These are phyloP conservation scores for Ecliptopera silaceata DNA, from an alignment of 2,888 invertebrate species.

Conservation along the genomic window DNA sequence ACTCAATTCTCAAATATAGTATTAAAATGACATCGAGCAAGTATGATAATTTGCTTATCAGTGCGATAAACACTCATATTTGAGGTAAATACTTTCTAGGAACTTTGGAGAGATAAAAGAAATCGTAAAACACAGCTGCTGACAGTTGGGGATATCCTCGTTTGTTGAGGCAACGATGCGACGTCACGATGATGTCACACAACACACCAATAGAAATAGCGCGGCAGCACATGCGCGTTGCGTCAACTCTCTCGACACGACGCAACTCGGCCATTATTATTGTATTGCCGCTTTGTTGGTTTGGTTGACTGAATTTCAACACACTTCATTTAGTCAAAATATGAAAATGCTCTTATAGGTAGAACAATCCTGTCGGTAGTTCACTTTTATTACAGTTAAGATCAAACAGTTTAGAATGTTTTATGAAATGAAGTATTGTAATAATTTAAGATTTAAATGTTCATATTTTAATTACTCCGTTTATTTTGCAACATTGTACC, in stretches of 20 bases:
- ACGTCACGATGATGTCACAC: slow-evolving; percentile 81
- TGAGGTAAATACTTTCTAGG: slow-evolving; percentile 15
- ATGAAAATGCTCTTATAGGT: slow-evolving; percentile 17
- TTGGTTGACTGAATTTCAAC: slow-evolving; percentile 45
- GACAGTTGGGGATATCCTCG: slow-evolving; percentile 74
- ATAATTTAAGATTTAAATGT: no score
- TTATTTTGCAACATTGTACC: no score
- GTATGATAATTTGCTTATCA: background rate
- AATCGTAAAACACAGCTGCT: slow-evolving; percentile 36
- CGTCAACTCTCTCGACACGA: slow-evolving; percentile 65
- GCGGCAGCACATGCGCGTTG: slow-evolving; percentile 76
- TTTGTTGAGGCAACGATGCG: slow-evolving; percentile 64
- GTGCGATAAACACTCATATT: slow-evolving; percentile 7
- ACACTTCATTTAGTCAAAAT: slow-evolving; percentile 28
- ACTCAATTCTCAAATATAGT: no score
- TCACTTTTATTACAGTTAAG: no score
- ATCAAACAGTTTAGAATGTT: no score
- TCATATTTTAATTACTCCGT: no score
- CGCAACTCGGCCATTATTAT: slow-evolving; percentile 46
- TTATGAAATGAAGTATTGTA: no score
- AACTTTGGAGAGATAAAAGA: slow-evolving; percentile 27
- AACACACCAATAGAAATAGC: slow-evolving; percentile 73
- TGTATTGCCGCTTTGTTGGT: slow-evolving; percentile 30
- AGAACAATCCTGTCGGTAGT: no score
- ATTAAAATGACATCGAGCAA: no score